Percentiles rank a stretch among this genome's conserved stretches.
These are phyloP conservation scores for Poeciliopsis turrubarensis DNA, from an alignment of 2,113 vertebrate genomes.

Conservation along the genomic window DNA sequence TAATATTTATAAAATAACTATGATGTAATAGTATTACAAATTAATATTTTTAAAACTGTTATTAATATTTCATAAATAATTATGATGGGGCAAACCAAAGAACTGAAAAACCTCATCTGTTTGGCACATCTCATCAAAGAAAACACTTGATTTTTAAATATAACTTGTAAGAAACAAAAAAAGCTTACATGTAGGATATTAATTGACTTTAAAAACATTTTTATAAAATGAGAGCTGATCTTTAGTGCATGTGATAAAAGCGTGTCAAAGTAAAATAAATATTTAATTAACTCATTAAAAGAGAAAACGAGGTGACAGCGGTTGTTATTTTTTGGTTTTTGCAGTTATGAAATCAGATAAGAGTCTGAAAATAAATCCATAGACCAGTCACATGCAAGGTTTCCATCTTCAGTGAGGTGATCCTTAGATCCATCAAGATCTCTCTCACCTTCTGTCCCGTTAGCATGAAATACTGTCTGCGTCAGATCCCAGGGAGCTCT, in stretches of 20 bases:
- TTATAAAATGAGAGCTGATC: no score
- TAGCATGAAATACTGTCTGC: not conserved
- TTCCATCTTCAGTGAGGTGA: constrained; percentile 4
- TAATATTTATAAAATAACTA: no score
- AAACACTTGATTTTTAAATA: not conserved
- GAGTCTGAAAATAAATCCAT: constrained; percentile 74
- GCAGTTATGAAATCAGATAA: constrained; percentile 8
- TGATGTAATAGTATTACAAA: no score
- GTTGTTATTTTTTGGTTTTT: not conserved
- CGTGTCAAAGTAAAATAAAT: no score
- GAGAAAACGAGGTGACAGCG: not conserved
- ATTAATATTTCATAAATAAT: not conserved
- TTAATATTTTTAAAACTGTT: no score
- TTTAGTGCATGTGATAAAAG: no score
- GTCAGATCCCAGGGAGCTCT: constrained; percentile 7
- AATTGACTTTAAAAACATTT: not conserved
- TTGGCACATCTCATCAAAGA: not conserved
- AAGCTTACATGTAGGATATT: not conserved
- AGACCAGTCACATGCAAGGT: constrained; percentile 61
- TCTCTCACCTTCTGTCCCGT: not conserved
- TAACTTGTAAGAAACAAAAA: not conserved
- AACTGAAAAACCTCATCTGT: not conserved
- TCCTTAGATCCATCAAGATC: not conserved
- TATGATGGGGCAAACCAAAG: no score
- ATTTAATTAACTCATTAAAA: no score